A percentile compares a stretch with the other conserved stretches of the same genome.
These are phyloP conservation scores for Calameuta idolon DNA, from an alignment of 2,888 invertebrate species.

Conservation along the genomic window DNA sequence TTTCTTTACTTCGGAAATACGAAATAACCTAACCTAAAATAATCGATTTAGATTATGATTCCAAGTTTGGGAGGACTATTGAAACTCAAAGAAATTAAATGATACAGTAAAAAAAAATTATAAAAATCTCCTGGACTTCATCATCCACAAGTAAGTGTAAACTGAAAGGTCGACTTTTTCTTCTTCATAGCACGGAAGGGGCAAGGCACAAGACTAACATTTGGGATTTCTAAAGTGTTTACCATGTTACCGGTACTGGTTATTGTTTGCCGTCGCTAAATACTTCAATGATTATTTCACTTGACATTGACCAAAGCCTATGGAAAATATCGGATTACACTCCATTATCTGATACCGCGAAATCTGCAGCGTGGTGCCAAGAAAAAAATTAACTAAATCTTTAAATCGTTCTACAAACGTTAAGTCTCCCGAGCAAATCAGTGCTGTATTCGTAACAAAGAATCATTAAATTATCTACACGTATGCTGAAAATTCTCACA, in stretches of 20 bases:
- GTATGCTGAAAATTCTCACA: background rate
- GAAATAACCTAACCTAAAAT: background rate
- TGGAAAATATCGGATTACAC: conserved; percentile 19
- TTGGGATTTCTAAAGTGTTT: conserved; percentile 40
- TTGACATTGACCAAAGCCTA: conserved; percentile 34
- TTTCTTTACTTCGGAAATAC: background rate
- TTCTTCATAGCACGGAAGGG: background rate
- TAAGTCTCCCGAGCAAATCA: background rate
- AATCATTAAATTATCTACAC: background rate
- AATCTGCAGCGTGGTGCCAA: background rate
- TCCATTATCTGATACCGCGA: background rate
- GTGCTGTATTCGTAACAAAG: background rate
- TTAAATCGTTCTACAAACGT: background rate
- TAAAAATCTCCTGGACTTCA: background rate
- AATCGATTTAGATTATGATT: too few species aligned
- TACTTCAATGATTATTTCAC: conserved; percentile 28
- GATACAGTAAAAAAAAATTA: background rate
- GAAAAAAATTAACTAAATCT: background rate
- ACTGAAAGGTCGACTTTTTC: background rate
- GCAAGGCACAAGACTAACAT: conserved; percentile 4
- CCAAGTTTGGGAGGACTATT: background rate
- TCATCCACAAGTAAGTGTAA: background rate
- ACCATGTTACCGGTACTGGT: conserved; percentile 36
- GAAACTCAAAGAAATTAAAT: background rate
- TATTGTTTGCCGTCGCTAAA: conserved; percentile 43